Evolutionary conservation across 30 jellyfish, hydroid and myxozoan genomes (phyloP).

Genomic region (Calvadosia cruxmelitensis): DNA sequence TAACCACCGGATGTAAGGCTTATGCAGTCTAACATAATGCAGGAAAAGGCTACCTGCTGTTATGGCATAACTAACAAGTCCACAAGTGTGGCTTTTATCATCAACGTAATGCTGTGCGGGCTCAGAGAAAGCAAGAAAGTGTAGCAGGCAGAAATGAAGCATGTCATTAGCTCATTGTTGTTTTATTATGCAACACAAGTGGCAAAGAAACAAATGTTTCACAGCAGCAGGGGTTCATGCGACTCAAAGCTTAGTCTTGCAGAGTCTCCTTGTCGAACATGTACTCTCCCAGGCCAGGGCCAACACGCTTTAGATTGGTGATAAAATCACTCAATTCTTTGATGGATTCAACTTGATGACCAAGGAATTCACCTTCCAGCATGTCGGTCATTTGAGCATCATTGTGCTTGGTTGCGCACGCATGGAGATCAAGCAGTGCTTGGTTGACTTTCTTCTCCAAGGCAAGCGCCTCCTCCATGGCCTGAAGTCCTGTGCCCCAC

Average conservation of each 20-base stretch:
- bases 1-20: too few species aligned
- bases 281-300: constrained; percentile 87
- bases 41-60: too few species aligned
- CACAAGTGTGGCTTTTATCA: too few species aligned
- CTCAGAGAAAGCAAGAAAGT: too few species aligned
- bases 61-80: too few species aligned
- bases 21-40: too few species aligned
- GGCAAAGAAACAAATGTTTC: too few species aligned
- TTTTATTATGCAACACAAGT: too few species aligned
- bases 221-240: too few species aligned
- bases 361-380: constrained; percentile 72
- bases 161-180: too few species aligned
- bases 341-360: constrained; percentile 87
- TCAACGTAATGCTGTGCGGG: too few species aligned
- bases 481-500: constrained; percentile 76
- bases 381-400: constrained; percentile 80
- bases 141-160: too few species aligned
- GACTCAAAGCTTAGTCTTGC: constrained; percentile 14
- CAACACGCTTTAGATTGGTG: constrained; percentile 88
- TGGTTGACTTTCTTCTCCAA: constrained; percentile 84
- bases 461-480: constrained; percentile 84
- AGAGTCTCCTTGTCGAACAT: constrained; percentile 69
- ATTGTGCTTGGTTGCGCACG: constrained; percentile 40
- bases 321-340: constrained; percentile 55
- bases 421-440: constrained; percentile 67